Base-by-base conservation (phyloP, 2,113 vertebrate species). In the Trichechus manatus region DNA sequence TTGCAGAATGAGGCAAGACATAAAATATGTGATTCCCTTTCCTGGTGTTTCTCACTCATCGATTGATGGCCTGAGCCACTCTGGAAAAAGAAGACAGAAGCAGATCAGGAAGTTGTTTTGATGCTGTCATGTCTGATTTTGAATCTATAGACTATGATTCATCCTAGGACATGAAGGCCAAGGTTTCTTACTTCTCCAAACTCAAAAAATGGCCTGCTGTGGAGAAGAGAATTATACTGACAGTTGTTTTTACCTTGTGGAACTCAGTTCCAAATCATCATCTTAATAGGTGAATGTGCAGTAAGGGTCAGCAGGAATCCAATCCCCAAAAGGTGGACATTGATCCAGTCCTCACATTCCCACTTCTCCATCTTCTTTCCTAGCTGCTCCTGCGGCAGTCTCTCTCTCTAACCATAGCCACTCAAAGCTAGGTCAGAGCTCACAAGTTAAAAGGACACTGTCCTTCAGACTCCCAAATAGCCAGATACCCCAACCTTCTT, bases 1-100 rank as follows among this genome's bases (percentile, higher is more conserved):
- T 27, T 29, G 7, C 36, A 39, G 39, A 77, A 77, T 5, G 25
- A 77, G 14, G 13, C 13, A 0, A 14, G 33, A 19, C 7, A 39
- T 1, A 33, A 13, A 13, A 8, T 53, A 0, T 6, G 1, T 13
- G n/a, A 36, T 3, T 61, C 5, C 9, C 22, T 84, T 33, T 42
- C 5, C 23, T 66, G 2, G 78, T 79, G 83, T 53, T 83, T 72
- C 66, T 80, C 42, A 36, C 1, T 75, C 3, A 6, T 14, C 31
- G 42, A 36, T 19, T 11, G 50, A 3, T 17, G n/a, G 50, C 9
- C 42, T 56, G 22, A 9, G 33, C 3, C 53, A 36, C 9, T 64
- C 44, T 64, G 50, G 15, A 74, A 94, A 95, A 70, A 56, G 31
- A 47, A 90, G 56, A 72, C 13, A 87, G 39, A 36, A 77, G 6